Evolutionary conservation across 1,140 invertebrate genomes (phyloP), one percentile per base, ranked within the genome.

Genomic region (Aradophagus sp.): DNA sequence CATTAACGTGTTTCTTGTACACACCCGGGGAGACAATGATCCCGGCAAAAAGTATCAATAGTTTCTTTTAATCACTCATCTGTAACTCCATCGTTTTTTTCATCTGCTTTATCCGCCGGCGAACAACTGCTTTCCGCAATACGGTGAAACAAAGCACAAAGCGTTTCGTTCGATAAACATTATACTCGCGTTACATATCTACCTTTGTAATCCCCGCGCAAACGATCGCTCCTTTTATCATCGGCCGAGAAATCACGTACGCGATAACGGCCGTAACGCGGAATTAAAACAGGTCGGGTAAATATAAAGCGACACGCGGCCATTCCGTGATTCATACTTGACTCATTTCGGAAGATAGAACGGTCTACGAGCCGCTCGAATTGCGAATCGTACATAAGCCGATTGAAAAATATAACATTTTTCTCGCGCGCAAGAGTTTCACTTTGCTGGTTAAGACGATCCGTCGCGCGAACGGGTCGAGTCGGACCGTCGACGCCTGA

Each of bases 1-100:
- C 59, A 63, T 71, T 58, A 44, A 61, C 20, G 42, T 62, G 35
- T 50, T 59, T 61, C 56, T 68, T 67, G 8, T 39, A 15, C 8
- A 56, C 35, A 53, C 27, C 31, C 31, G 4, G n/a, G n/a, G n/a
- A 44, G 53, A 36, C 44, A 39, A 58, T 35, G 53, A 67, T 36
- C 23, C n/a, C n/a, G n/a, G n/a, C n/a, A n/a, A n/a, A n/a, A n/a
- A n/a, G n/a, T n/a, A n/a, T n/a, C n/a, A n/a, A n/a, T n/a, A n/a
- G n/a, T n/a, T n/a, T n/a, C n/a, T n/a, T n/a, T n/a, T n/a, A n/a
- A n/a, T n/a, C n/a, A n/a, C n/a, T n/a, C n/a, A n/a, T n/a, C n/a
- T n/a, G n/a, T n/a, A n/a, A n/a, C n/a, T n/a, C n/a, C n/a, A n/a
- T n/a, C n/a, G n/a, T n/a, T 23, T 23, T 8, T 42, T 34, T 6